Evolutionary conservation across 2,113 vertebrate genomes (phyloP).

Genomic region (Plestiodon gilberti): DNA sequence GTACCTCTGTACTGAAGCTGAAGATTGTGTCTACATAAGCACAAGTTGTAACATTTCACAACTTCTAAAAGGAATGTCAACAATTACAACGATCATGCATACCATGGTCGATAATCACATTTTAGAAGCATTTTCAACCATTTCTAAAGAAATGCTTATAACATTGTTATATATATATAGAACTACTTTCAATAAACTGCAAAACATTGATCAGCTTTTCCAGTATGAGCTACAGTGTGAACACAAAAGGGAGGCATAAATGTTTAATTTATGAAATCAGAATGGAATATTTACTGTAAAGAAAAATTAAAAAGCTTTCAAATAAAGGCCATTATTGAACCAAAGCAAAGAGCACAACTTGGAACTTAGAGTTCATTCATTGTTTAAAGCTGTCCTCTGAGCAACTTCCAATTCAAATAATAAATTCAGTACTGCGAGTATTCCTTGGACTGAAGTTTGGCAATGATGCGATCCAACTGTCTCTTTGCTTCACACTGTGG

Average conservation of each 20-base stretch:
- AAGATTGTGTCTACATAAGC: conserved; percentile 90
- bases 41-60: conserved; percentile 91
- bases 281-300: conserved; percentile 89
- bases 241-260: conserved; percentile 87
- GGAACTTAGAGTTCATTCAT: conserved; percentile 79
- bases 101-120: conserved; percentile 88
- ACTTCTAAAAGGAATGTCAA: conserved; percentile 94
- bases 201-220: conserved; percentile 85
- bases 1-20: conserved; percentile 90
- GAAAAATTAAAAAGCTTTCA: conserved; percentile 91
- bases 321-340: conserved; percentile 87
- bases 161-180: conserved; percentile 88
- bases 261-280: conserved; percentile 91
- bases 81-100: conserved; percentile 92
- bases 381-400: conserved; percentile 82
- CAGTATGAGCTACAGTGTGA: conserved; percentile 86
- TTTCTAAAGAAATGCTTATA: conserved; percentile 88
- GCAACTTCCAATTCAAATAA: conserved; percentile 77
- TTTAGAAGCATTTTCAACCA: conserved; percentile 88
- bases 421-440: conserved; percentile 91
- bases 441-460: conserved; percentile 96
- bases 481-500: conserved; percentile 97
- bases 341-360: conserved; percentile 85
- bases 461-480: conserved; percentile 95
- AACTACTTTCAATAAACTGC: conserved; percentile 91